Percentiles rank a stretch among this genome's conserved stretches.
These are phyloP conservation scores for Climacteris rufus DNA, from an alignment of 2,113 vertebrate species.

Conservation along the genomic window DNA sequence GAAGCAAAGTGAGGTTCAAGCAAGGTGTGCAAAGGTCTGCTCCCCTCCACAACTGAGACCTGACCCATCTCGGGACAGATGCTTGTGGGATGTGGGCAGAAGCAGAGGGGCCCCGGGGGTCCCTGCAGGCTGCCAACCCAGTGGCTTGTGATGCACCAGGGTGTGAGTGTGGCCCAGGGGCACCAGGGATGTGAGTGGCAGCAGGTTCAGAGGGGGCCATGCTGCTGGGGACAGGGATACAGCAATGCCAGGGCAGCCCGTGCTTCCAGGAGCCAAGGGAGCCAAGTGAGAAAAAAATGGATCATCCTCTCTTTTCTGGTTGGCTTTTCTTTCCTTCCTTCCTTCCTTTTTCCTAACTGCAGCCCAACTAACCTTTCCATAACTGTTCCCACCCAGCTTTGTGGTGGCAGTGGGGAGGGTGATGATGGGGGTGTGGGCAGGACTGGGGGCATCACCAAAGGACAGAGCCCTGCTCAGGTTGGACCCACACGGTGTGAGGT, in stretches of 20 bases:
- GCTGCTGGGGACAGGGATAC: neutral
- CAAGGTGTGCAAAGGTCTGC: neutral
- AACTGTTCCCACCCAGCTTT: neutral
- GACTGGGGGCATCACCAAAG: neutral
- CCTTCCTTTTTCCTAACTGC: conserved; percentile 36
- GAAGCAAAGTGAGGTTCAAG: neutral
- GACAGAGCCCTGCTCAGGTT: neutral
- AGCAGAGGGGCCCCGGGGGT: neutral
- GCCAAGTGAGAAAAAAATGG: conserved; percentile 9
- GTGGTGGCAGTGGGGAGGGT: neutral
- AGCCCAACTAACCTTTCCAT: conserved; percentile 56
- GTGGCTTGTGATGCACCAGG: neutral
- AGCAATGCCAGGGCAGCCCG: neutral
- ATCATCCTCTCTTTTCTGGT: conserved; percentile 51
- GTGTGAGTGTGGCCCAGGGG: neutral
- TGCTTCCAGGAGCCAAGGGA: conserved; percentile 41
- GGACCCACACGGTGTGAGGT: fast-evolving
- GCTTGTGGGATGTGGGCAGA: neutral
- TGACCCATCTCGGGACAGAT: neutral
- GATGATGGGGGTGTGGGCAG: neutral
- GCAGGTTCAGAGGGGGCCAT: neutral
- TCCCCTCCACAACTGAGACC: neutral
- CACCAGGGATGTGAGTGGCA: neutral
- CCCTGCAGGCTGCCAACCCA: neutral
- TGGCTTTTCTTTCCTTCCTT: conserved; percentile 52